Percentiles rank a stretch among this genome's conserved stretches.
These are phyloP conservation scores for Byasa hedistus DNA, from an alignment of 2,888 invertebrate genomes.

Conservation along the genomic window DNA sequence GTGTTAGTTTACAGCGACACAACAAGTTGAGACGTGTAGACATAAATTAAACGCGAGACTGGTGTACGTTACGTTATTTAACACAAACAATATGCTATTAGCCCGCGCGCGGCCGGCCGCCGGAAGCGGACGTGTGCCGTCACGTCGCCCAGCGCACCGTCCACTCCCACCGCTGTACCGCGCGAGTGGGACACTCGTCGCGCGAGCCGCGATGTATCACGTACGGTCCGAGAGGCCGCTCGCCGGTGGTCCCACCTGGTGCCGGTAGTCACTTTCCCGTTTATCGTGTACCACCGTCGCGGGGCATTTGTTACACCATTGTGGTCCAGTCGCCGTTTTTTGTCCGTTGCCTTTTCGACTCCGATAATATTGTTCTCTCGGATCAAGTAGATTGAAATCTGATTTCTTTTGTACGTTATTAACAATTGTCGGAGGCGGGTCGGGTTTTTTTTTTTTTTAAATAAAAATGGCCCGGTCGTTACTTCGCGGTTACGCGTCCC, in stretches of 20 bases:
- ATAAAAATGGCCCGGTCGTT: too few relatives aligned
- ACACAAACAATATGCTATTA: conserved; percentile 47
- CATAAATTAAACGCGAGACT: conserved; percentile 9
- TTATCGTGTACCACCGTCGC: conserved; percentile 37
- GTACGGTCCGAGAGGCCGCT: conserved; percentile 29
- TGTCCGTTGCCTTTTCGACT: conserved; percentile 31
- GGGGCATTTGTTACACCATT: conserved; percentile 54
- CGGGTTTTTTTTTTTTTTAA: too few relatives aligned
- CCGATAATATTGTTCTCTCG: conserved; percentile 66
- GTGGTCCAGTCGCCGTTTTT: conserved; percentile 47
- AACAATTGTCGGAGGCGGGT: conserved; percentile 35
- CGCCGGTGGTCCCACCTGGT: conserved; percentile 36
- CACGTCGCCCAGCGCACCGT: conserved; percentile 32
- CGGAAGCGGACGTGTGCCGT: conserved; percentile 5
- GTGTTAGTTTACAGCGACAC: background rate
- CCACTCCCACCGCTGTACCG: conserved; percentile 41
- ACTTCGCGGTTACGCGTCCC: too few relatives aligned
- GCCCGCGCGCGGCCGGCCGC: conserved; percentile 39
- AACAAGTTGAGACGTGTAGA: background rate
- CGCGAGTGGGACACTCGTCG: conserved; percentile 8
- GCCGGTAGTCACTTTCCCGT: conserved; percentile 37
- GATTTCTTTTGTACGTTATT: conserved; percentile 46
- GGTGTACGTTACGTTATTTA: conserved; percentile 6
- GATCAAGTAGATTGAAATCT: conserved; percentile 56
- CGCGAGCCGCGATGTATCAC: too few relatives aligned